Conservation (phyloP, 2,797 vertebrate genomes). For the Lemur catta region DNA sequence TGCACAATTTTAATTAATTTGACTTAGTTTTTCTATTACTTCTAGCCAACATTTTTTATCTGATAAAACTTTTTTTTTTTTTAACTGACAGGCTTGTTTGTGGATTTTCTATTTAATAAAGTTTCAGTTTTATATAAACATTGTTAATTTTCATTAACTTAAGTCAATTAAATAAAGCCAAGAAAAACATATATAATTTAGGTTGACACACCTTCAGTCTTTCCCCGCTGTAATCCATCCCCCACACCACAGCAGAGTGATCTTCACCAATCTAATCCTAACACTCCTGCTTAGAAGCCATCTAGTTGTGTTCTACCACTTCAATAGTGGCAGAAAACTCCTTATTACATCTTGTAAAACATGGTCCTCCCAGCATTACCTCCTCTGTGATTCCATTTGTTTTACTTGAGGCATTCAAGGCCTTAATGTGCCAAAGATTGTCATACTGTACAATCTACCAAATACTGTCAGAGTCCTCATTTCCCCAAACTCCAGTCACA, state of each 20-base stretch:
- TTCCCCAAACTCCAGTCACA: background rate
- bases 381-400: background rate
- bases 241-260: background rate
- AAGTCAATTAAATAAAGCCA: background rate
- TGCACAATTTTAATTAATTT: background rate
- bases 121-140: background rate
- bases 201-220: background rate
- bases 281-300: background rate
- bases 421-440: background rate
- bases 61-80: background rate
- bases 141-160: background rate
- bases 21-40: background rate
- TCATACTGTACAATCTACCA: background rate
- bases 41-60: background rate
- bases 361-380: background rate
- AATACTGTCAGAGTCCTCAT: background rate
- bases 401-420: background rate
- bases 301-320: background rate
- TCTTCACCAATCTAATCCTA: background rate
- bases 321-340: background rate
- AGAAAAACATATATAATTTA: background rate
- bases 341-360: background rate
- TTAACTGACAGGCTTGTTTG: background rate
- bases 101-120: background rate
- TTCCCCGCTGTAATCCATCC: background rate